These are phyloP conservation scores for Phorcus lineatus DNA, from an alignment of 2,888 invertebrate species.

Conservation along the genomic window DNA sequence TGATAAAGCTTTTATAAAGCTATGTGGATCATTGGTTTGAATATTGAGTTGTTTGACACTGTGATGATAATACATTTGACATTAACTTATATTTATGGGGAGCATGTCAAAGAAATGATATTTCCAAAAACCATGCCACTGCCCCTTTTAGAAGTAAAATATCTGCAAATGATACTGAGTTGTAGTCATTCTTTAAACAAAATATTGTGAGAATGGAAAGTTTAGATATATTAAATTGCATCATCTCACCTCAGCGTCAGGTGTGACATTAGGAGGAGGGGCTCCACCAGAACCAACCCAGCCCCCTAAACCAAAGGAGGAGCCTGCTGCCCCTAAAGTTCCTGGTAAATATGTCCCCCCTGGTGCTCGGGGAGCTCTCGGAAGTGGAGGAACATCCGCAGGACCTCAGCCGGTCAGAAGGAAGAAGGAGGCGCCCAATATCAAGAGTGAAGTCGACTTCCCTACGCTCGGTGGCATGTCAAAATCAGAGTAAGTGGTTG, in stretches of 20 bases:
- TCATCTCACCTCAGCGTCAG: not conserved
- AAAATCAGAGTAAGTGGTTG: not conserved
- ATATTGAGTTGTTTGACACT: too few relatives aligned
- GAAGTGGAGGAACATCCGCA: slow-evolving; percentile 33
- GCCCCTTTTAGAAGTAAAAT: too few relatives aligned
- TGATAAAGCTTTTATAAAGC: too few relatives aligned
- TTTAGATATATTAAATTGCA: too few relatives aligned
- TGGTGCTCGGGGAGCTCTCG: slow-evolving; percentile 47
- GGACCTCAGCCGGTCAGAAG: slow-evolving; percentile 44
- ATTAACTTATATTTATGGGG: too few relatives aligned
- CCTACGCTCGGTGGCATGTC: slow-evolving; percentile 66
- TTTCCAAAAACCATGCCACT: too few relatives aligned
- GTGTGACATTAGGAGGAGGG: not conserved
- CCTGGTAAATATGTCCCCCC: slow-evolving; percentile 66
- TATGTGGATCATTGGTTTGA: too few relatives aligned
- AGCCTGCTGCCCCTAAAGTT: slow-evolving; percentile 43
- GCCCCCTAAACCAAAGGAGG: slow-evolving; percentile 47
- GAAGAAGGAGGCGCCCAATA: slow-evolving; percentile 66
- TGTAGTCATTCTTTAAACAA: too few relatives aligned
- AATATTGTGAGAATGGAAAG: too few relatives aligned
- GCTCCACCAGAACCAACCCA: slow-evolving; percentile 13
- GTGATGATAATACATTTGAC: too few relatives aligned
- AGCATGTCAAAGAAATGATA: too few relatives aligned
- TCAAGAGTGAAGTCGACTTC: slow-evolving; percentile 70
- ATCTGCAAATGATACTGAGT: too few relatives aligned